Evolutionary conservation across 37 sponge, comb jelly and placozoan genomes (phyloP), one percentile per base, ranked within the genome.

Genomic region (Chondrilla cf. caribensis): DNA sequence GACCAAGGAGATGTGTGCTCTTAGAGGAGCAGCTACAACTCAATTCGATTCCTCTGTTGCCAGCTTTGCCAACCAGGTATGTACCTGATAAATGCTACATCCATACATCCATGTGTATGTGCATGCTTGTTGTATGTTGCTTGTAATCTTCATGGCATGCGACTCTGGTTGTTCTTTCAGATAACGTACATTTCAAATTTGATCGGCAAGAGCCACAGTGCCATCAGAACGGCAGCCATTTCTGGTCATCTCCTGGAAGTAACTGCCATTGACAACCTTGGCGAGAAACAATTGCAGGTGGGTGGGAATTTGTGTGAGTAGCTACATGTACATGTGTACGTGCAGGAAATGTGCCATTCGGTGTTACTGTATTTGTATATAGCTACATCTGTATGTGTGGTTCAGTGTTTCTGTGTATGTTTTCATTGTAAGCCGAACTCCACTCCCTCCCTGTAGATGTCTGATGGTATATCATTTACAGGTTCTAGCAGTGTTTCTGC

Each of bases 1-100:
- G 33, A 91, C 88, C 36, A 91, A 91, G 72, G 83, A 87, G 68
- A 79, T 91, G 86, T 91, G 92, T 79, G 92, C 84, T 24, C 58
- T 91, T 1, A 62, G 79, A 58, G 92, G 88, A 19, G 83, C 88
- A 43, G 76, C 86, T 8, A 58, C 54, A 22, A 85, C 88, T 8
- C 88, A 87, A 9, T 87, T 91, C 39, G 60, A 81, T 41, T 54
- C 62, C 19, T 91, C 92, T 25, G 88, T 91, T 18, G 44, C 81
- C 58, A 44, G 33, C 32, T 91, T 91, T 64, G 77, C 70, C 32
- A 88, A 88, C 40, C 92, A 91, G 81, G 59, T 73, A 43, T 7
- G 8, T 47, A 47, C 11, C 9, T 47, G 51, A n/a, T n/a, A n/a
- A n/a, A n/a, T n/a, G n/a, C n/a, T n/a, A n/a, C n/a, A n/a, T n/a